A percentile compares a stretch with the other conserved stretches of the same genome.
These are phyloP conservation scores for Dendroctonus valens DNA, from an alignment of 1,140 invertebrate species.

Conservation along the genomic window DNA sequence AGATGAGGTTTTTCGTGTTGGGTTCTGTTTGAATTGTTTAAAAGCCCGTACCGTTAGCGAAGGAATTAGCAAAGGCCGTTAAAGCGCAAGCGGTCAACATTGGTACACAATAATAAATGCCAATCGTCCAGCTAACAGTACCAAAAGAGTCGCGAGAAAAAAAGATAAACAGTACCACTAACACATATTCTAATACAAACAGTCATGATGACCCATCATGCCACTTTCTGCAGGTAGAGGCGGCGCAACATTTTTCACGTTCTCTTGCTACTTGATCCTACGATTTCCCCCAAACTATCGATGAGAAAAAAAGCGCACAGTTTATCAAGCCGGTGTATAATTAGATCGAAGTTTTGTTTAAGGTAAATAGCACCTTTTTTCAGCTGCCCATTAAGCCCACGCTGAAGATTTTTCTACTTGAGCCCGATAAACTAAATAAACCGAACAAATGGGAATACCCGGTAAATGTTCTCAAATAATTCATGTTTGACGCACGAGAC, in stretches of 20 bases:
- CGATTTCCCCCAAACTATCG: no score
- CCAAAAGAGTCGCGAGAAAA: not conserved
- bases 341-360: no score
- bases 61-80: no score
- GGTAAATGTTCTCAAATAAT: slow-evolving; percentile 15
- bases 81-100: no score
- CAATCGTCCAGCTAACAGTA: slow-evolving; percentile 1
- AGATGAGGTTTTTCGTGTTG: no score
- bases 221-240: not conserved
- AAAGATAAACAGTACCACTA: slow-evolving; percentile 11
- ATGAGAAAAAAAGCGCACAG: no score
- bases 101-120: not conserved
- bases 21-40: no score
- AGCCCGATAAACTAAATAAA: slow-evolving; percentile 15
- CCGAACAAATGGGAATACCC: not conserved
- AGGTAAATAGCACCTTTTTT: no score
- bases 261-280: no score
- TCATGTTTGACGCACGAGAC: slow-evolving; percentile 3
- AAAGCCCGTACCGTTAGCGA: no score
- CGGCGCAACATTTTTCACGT: no score
- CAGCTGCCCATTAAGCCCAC: not conserved
- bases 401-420: not conserved
- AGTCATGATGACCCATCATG: not conserved
- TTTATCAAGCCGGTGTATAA: no score
- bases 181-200: slow-evolving; percentile 6